Base-by-base conservation (phyloP, 2,797 vertebrate species). In the Enteromius treurensis region DNA sequence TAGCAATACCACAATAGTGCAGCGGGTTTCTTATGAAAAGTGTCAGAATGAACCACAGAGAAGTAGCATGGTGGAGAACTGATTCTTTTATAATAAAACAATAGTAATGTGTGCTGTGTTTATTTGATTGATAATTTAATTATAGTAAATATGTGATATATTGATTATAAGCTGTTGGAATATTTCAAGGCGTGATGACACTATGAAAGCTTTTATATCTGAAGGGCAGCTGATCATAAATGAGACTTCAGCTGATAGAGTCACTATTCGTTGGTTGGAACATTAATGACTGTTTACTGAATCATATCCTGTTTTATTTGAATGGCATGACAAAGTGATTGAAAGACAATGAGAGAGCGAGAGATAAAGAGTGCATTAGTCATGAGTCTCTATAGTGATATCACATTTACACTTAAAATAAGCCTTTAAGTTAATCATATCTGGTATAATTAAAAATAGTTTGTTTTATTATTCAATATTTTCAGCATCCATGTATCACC, bases 251-350 rank as follows among this genome's bases (percentile, higher is more conserved):
- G n/a, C 47, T 79, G 47, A 53, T 68, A 13, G 8, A 62, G 51
- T 71, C 51, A 34, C 53, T 80, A 32, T 40, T 10, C 34, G 10
- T 80, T 42, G 15, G 34, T 71, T 74, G 10, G 45, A 65, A 67
- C 80, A 84, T 32, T 71, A 71, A 71, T 60, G 15, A 10, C 53
- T 47, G 51, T 80, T 68, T 60, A 47, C 32, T 80, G 79, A 70
- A 80, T 80, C 79, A 70, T 58, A 32, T 70, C 79, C 37, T 58
- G 67, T 58, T 80, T 70, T 32, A 80, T 70, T 80, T 70, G 34
- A 69, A 80, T 80, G 34, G n/a, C 34, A 58, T 80, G 64, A 70
- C 47, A 70, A 10, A 69, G 11, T 60, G 67, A 71, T 17, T 21
- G 19, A 79, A 71, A 73, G 60, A 64, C 51, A 58, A 49, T 32